These are phyloP conservation scores for Peucedramus taeniatus DNA, from an alignment of 2,113 vertebrate genomes.

Conservation along the genomic window DNA sequence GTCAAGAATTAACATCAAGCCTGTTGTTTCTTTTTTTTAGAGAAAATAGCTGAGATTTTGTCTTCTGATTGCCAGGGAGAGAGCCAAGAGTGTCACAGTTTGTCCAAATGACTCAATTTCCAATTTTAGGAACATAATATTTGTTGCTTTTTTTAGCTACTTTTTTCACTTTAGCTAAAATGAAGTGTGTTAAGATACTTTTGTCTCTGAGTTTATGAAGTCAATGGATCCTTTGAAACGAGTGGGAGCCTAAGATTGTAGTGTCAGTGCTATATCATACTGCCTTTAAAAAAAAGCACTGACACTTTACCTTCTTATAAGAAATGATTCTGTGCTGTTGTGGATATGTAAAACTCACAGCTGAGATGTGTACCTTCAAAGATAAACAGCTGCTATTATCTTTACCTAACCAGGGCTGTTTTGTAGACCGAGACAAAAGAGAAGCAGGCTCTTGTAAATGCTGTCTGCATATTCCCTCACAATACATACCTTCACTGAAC, in stretches of 20 bases:
- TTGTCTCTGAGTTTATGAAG: neutral
- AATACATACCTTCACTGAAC: neutral
- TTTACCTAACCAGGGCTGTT: neutral
- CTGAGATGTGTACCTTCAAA: neutral
- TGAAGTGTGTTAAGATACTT: neutral
- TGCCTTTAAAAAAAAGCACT: neutral
- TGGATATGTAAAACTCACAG: neutral
- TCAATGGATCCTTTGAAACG: neutral
- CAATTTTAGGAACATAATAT: neutral
- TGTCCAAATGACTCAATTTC: neutral
- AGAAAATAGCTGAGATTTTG: neutral
- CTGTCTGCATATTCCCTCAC: neutral
- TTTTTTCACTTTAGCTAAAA: neutral
- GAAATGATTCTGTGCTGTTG: neutral
- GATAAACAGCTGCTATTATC: neutral
- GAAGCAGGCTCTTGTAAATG: neutral
- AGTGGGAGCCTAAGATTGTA: neutral
- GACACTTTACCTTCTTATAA: neutral
- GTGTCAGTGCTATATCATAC: neutral
- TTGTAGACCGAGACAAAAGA: neutral
- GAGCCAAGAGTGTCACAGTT: neutral
- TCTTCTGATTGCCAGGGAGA: neutral
- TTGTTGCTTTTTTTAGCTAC: neutral
- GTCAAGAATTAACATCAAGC: neutral
- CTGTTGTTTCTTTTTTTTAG: neutral